Conservation (phyloP, 2,113 vertebrate species). For the Nothocercus nigrocapillus region DNA sequence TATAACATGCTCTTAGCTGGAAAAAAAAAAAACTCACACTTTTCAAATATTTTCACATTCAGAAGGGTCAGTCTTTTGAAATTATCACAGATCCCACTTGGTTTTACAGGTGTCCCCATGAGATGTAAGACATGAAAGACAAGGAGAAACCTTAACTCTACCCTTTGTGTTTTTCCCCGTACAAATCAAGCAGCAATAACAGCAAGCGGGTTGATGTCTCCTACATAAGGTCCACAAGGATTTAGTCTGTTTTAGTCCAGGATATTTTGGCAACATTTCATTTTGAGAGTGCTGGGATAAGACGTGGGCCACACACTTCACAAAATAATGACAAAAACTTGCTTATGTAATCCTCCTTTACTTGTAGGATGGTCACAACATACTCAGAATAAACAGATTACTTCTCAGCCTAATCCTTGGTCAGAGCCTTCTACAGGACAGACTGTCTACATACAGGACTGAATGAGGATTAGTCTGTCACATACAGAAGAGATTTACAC, state of each 20-base stretch:
- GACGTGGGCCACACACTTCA: background rate
- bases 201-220: background rate
- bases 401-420: background rate
- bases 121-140: background rate
- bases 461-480: background rate
- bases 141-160: background rate
- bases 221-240: background rate
- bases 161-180: background rate
- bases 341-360: background rate
- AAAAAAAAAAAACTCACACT: background rate
- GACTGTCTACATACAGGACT: background rate
- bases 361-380: background rate
- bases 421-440: background rate
- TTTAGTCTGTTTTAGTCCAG: background rate
- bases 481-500: background rate
- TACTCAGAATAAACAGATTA: background rate
- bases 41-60: background rate
- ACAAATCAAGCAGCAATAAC: background rate
- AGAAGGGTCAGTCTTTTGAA: background rate
- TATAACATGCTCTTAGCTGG: background rate
- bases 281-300: background rate
- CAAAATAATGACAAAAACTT: background rate
- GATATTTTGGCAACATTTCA: background rate
- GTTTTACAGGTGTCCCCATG: background rate
- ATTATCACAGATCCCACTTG: background rate